Evolutionary conservation across 1,140 invertebrate genomes (phyloP), one percentile per base, ranked within the genome.

Genomic region (Lordiphosa collinella): DNA sequence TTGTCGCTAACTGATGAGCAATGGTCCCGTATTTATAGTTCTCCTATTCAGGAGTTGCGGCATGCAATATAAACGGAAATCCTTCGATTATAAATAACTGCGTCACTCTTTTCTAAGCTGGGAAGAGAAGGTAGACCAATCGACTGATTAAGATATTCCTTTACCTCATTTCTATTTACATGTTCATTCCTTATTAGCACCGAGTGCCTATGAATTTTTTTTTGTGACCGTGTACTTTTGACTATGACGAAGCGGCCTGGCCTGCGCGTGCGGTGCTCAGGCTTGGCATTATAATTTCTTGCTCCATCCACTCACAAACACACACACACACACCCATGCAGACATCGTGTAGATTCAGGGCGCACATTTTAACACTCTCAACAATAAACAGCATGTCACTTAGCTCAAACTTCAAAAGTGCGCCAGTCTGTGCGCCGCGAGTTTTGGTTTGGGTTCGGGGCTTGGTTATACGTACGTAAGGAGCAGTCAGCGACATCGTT

Each of bases 351-450:
- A 41, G 63, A 74, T 50, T 44, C 65, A 43, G 65, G 65, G 65
- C 65, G 65, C 65, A 69, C 65, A 68, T 87, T 87, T 87, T 87
- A 88, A 88, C 86, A 87, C 86, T 84, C 86, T 88, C 86, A 85
- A 87, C 86, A 87, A 87, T 87, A 87, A 87, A 87, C 86, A 87
- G 86, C 86, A 87, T 88, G 86, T 87, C 86, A 87, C 86, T 87
- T 87, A 87, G 86, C 80, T 86, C 85, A 85, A 87, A 87, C 85
- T 87, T 85, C 74, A 86, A 82, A 82, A 80, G 79, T 85, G 70
- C 73, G 68, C 47, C 66, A 70, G 66, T 70, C 51, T 70, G 53
- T 55, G 71, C 56, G 56, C 48, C 16, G 46, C 38, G 36, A 31
- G 35, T 22, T 11, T 46, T 34, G 9, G 46, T 41, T 10, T 38